Base-by-base conservation (phyloP, 2,797 vertebrate species). In the Enteromius mattozi region DNA sequence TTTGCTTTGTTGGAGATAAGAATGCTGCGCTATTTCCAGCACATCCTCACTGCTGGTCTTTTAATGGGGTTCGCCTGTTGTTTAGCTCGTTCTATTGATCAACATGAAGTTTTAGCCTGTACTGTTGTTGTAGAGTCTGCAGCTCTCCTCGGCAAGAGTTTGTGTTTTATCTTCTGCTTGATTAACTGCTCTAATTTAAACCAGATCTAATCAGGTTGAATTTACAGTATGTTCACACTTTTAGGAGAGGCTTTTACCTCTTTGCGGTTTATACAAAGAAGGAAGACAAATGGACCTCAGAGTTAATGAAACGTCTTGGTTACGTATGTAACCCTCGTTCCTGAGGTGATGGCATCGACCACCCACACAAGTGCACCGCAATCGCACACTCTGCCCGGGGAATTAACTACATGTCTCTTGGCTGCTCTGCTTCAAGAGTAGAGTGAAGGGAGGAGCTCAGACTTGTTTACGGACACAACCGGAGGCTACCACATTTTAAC, bases 1-100 rank as follows among this genome's bases (percentile, higher is more conserved):
- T 82, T 82, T 82, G 24, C 54, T 59, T 66, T n/a, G 13, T 61
- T 17, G 56, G 10, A 76, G 42, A 82, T 75, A 82, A 75, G 45
- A 54, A 76, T 49, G 19, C 30, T 27, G 33, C 7, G 8, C 21
- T 69, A 8, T 33, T 59, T 74, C 42, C 19, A 35, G 40, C 30
- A 65, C 59, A 75, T 75, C 21, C 33, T 77, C 13, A 0, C 21
- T 69, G n/a, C 49, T 83, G 33, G 45, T 30, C 37, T 17, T 80
- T 80, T 49, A 80, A 66, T 33, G 40, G 27, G 13, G 7, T 45
- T 33, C 16, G 1, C 24, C 12, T 65, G 19, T 65, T 76, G 30
- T 45, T 24, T 49, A 37, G 42, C 56, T 51, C 16, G 9, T 40
- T 19, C 6, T 59, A 40, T 70, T 81, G 33, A 81, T 70, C 35